These are phyloP conservation scores for Sinopyrophorus schimmeli DNA, from an alignment of 2,888 invertebrate genomes.

Conservation along the genomic window DNA sequence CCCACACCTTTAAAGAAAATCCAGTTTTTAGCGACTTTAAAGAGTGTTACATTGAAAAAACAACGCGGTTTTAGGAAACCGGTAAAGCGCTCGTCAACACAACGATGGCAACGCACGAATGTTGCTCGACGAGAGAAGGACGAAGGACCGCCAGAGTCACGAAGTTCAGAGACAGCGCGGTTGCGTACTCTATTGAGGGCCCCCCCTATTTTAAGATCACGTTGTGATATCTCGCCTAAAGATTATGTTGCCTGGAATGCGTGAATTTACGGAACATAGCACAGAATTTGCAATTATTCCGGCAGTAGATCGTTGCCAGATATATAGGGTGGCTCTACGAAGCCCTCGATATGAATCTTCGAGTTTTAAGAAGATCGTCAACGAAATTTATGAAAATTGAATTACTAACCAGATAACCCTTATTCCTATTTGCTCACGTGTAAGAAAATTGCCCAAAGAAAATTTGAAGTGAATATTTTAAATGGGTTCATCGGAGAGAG, in stretches of 20 bases:
- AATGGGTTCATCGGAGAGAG: no score
- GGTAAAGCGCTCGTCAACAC: constrained; percentile 22
- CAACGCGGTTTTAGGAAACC: constrained; percentile 11
- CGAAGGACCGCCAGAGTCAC: constrained; percentile 32
- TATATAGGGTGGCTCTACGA: no score
- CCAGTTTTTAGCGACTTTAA: neutral
- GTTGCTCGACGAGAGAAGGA: constrained; percentile 32
- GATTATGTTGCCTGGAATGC: constrained; percentile 36
- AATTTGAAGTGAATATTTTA: no score
- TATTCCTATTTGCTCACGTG: no score
- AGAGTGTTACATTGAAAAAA: neutral
- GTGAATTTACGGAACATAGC: constrained; percentile 18
- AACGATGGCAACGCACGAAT: constrained; percentile 33
- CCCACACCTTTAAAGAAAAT: neutral
- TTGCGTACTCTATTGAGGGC: constrained; percentile 36
- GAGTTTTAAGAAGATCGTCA: no score
- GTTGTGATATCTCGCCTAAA: constrained; percentile 34
- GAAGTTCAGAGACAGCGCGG: constrained; percentile 40
- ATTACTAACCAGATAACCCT: no score
- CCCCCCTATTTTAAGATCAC: constrained; percentile 29
- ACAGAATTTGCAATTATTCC: constrained; percentile 3
- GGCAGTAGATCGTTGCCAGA: constrained; percentile 1
- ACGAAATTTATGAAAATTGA: no score
- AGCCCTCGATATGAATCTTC: no score
- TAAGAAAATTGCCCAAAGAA: no score